A percentile compares a stretch with the other conserved stretches of the same genome.
phyloP scores from a whole-genome alignment of 2,797 vertebrate species.

The Gorsachius magnificus region DNA sequence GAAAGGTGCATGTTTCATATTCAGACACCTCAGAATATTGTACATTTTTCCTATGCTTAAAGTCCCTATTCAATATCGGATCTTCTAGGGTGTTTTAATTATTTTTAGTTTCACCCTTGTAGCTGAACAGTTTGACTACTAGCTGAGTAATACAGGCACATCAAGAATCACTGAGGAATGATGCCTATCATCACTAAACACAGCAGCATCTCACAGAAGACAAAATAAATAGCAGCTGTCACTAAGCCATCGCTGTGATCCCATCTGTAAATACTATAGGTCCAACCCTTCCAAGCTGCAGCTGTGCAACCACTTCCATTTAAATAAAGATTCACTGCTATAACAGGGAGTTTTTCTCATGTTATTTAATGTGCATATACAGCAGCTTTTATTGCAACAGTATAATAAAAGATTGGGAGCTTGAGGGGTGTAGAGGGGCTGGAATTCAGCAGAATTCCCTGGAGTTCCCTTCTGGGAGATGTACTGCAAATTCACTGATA shows the following conservation, averaged over 20 bases:
- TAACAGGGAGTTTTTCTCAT: not conserved
- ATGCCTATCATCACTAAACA: not conserved
- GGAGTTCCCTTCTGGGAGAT: not conserved
- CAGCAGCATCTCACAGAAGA: not conserved
- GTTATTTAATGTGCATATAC: not conserved
- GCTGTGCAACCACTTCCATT: not conserved
- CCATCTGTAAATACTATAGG: not conserved
- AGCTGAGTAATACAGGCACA: not conserved
- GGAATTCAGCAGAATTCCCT: not conserved
- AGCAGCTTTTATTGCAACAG: not conserved
- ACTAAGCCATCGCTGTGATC: not conserved
- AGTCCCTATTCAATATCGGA: not conserved
- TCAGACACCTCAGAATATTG: not conserved
- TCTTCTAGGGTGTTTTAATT: not conserved
- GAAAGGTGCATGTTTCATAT: not conserved
- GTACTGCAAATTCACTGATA: not conserved
- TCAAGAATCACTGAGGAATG: not conserved
- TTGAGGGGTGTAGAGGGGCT: not conserved
- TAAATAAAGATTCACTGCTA: not conserved
- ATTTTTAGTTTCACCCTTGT: not conserved
- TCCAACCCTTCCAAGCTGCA: not conserved
- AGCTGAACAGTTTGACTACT: not conserved
- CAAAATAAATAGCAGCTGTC: slow-evolving; percentile 4
- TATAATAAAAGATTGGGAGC: not conserved
- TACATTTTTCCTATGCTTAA: not conserved